phyloP scores from a whole-genome alignment of 2,797 vertebrate species.

The Pelodytes ibericus region DNA sequence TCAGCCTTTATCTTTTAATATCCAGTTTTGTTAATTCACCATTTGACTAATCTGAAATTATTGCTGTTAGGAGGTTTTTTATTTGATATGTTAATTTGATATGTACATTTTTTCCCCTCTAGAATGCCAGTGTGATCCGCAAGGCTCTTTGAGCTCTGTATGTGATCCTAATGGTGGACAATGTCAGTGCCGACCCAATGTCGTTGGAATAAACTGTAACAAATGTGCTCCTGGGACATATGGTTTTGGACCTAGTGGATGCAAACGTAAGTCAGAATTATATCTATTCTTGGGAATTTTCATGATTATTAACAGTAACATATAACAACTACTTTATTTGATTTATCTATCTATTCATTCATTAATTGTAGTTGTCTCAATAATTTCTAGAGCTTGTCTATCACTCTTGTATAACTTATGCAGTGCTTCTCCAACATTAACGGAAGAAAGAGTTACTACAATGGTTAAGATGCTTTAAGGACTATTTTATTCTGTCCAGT shows the following conservation, averaged over 20 bases:
- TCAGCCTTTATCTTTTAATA: too few species aligned
- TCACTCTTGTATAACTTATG: too few species aligned
- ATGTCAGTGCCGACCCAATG: slow-evolving; percentile 89
- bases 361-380: background rate
- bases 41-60: background rate
- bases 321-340: background rate
- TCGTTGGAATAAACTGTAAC: slow-evolving; percentile 88
- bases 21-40: too few species aligned
- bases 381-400: too few species aligned
- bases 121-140: slow-evolving; percentile 91
- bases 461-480: too few species aligned
- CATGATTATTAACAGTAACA: too few species aligned
- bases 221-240: slow-evolving; percentile 87
- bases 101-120: slow-evolving; percentile 14
- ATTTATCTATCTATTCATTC: too few species aligned
- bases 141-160: slow-evolving; percentile 91
- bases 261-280: slow-evolving; percentile 80
- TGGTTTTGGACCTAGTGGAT: slow-evolving; percentile 90
- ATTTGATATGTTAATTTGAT: background rate
- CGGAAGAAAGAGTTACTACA: too few species aligned
- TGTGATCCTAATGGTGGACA: slow-evolving; percentile 91
- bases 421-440: too few species aligned
- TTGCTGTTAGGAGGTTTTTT: background rate
- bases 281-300: too few species aligned
- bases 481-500: too few species aligned